Evolutionary conservation across 2,888 invertebrate genomes (phyloP).

Genomic region (Dicyrtoma fusca): DNA sequence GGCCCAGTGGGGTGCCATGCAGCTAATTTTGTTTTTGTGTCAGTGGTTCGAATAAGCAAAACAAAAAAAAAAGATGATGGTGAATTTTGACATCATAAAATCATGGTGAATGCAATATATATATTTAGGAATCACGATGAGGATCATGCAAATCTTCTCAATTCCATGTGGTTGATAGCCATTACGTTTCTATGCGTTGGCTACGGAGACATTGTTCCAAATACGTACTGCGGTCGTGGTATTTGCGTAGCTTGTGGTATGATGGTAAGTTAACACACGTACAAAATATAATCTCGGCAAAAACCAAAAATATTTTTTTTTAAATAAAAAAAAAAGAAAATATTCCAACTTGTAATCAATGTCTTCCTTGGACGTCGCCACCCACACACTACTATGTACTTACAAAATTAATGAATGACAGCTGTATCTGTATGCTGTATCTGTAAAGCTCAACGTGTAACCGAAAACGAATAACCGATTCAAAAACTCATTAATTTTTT

Average conservation of each 20-base stretch:
- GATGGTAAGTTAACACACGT: slow-evolving; percentile 99
- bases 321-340: no score
- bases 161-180: slow-evolving; percentile 99
- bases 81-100: background rate
- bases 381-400: background rate
- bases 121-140: slow-evolving; percentile 89
- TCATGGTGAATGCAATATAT: slow-evolving; percentile 42
- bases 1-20: background rate
- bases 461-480: no score
- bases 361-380: background rate
- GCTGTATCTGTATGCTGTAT: no score
- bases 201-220: slow-evolving; percentile 99
- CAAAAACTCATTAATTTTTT: no score
- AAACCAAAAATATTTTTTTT: no score
- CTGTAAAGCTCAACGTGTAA: no score
- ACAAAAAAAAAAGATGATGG: background rate
- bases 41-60: background rate
- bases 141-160: slow-evolving; percentile 97
- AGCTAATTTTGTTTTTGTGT: background rate
- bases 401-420: no score
- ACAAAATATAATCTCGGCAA: no score
- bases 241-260: slow-evolving; percentile 99
- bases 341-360: no score
- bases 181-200: slow-evolving; percentile 99
- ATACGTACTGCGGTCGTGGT: slow-evolving; percentile 99